Evolutionary conservation across 1,140 invertebrate species (phyloP), one percentile per base, ranked within the genome.

Genomic region (Lepidostoma basale): DNA sequence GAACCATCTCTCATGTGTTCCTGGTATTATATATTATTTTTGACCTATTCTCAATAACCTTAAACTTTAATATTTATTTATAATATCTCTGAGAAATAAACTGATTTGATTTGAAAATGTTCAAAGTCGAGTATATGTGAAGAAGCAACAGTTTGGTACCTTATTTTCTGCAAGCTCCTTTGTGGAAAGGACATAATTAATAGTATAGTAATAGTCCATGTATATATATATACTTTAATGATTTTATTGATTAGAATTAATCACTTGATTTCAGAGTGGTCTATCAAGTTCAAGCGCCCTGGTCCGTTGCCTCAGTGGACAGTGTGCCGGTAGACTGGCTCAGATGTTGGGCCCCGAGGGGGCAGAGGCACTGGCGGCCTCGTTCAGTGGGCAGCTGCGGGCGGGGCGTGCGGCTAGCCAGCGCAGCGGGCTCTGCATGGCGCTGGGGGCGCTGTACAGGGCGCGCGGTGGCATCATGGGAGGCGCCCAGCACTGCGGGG

Each of bases 301-400:
- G 47, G 85, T 98, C 33, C 87, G 94, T 20, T 98, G 95, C 88
- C 95, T 47, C 90, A 92, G 62, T 90, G 99, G 86, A 87, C 95
- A 52, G 77, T 99, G 70, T 94, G 96, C 54, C 80, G 80, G 80
- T 0, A 73, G 81, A 0, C 72, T 82, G 0, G 80, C 79, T 58
- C 77, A 77, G 6, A 70, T 74, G 0, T 47, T 80, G 0, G 39
- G 56, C 2, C 76, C 79, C 0, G 54, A 75, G 0, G 79, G 79
- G 20, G 79, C 79, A 16, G 79, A 70, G 28, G 72, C 69, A 14
- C 66, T 70, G 9, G 69, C 72, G 2, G 56, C 67, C 33, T 70
- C 72, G 16, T 70, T 70, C 30, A 65, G 60, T 49, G 25, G 65
- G 14, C 72, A 73, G 47, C 40, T 70, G 16, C 44, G 62, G 23